Evolutionary conservation across 2,113 vertebrate species (phyloP).

Genomic region (Xenus cinereus): DNA sequence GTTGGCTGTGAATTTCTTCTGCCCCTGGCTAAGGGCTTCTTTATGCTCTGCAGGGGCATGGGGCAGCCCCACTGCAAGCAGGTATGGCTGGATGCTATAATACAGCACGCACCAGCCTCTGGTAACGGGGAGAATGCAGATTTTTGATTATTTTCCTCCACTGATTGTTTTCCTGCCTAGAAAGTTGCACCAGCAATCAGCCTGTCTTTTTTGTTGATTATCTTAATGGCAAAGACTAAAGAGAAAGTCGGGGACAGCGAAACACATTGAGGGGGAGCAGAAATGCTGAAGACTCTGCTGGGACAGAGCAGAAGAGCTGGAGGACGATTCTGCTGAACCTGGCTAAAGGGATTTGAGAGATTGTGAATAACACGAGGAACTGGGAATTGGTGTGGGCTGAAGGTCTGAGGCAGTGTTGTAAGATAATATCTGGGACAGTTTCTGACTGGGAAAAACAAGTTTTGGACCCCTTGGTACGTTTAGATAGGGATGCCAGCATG

Average conservation of each 20-base stretch:
- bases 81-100: background rate
- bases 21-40: background rate
- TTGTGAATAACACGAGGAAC: background rate
- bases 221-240: background rate
- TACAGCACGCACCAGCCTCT: background rate
- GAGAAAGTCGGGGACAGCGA: background rate
- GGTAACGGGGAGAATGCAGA: background rate
- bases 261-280: background rate
- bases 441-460: background rate
- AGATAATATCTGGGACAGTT: background rate
- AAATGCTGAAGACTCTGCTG: background rate
- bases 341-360: background rate
- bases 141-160: background rate
- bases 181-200: background rate
- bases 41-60: accelerated
- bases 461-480: background rate
- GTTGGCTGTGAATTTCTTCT: background rate
- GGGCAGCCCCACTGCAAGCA: background rate
- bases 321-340: background rate
- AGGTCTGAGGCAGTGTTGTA: background rate
- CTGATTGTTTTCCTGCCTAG: background rate
- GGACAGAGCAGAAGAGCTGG: background rate
- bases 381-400: background rate
- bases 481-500: background rate
- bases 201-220: background rate